These are phyloP conservation scores for Altica lythri DNA, from an alignment of 2,888 invertebrate species.

Conservation along the genomic window DNA sequence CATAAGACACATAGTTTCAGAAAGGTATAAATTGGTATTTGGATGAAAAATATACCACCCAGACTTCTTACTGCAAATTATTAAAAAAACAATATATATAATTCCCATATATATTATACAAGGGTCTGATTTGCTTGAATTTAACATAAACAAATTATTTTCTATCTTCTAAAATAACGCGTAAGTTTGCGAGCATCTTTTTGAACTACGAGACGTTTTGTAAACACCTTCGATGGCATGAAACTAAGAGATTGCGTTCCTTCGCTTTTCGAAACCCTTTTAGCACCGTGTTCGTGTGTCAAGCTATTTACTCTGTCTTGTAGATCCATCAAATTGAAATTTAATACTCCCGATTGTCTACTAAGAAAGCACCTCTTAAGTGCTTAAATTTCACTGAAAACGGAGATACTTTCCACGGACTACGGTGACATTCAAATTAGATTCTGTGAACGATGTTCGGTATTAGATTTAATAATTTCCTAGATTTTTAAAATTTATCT, in stretches of 20 bases:
- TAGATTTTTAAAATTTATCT: not conserved
- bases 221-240: constrained; percentile 6
- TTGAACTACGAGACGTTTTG: too few relatives aligned
- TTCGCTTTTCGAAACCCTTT: constrained; percentile 28
- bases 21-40: too few relatives aligned
- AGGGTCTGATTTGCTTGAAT: too few relatives aligned
- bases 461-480: constrained; percentile 17
- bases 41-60: too few relatives aligned
- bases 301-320: constrained; percentile 25
- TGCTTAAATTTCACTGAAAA: constrained; percentile 29
- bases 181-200: too few relatives aligned
- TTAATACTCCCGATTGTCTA: constrained; percentile 29
- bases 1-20: too few relatives aligned
- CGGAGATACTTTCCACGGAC: constrained; percentile 23
- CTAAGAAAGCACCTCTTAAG: constrained; percentile 30
- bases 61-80: too few relatives aligned
- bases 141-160: too few relatives aligned
- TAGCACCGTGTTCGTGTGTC: constrained; percentile 15
- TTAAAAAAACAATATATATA: too few relatives aligned
- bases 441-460: constrained; percentile 17
- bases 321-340: constrained; percentile 30
- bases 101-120: too few relatives aligned
- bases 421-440: constrained; percentile 26
- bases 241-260: too few relatives aligned
- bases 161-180: too few relatives aligned